phyloP scores from a whole-genome alignment of 2,888 invertebrate genomes.

The Sarcophaga rosellei region DNA sequence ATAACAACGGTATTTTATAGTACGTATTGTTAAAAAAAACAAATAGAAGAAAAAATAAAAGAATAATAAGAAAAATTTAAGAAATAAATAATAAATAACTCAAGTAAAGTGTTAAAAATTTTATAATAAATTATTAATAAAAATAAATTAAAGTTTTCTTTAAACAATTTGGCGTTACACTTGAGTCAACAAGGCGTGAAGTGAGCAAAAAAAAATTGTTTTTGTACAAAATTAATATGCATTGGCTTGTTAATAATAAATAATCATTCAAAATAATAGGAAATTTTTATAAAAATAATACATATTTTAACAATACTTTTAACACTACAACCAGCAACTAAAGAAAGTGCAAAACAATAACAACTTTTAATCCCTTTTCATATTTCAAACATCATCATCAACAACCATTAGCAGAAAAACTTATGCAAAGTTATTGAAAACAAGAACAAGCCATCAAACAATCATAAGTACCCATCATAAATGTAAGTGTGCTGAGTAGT shows the following conservation, averaged over 20 bases:
- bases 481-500: no score
- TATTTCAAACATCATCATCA: no score
- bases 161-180: slow-evolving; percentile 65
- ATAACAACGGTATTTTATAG: slow-evolving; percentile 8
- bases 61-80: slow-evolving; percentile 1
- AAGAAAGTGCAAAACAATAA: neutral
- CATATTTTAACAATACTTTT: neutral
- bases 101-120: slow-evolving; percentile 44
- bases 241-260: neutral
- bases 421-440: neutral
- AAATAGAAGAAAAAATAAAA: neutral
- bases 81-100: neutral
- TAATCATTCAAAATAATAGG: slow-evolving; percentile 3
- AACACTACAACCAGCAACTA: neutral
- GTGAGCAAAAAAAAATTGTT: slow-evolving; percentile 71
- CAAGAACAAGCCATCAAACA: neutral
- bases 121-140: slow-evolving; percentile 41
- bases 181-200: slow-evolving; percentile 77
- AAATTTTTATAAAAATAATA: slow-evolving; percentile 41
- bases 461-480: no score
- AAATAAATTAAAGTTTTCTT: slow-evolving; percentile 58
- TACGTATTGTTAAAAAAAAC: neutral
- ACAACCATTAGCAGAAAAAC: neutral
- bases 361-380: neutral
- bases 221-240: slow-evolving; percentile 1